Conservation (phyloP, 1,140 invertebrate genomes). For the Meteorus sp. region DNA sequence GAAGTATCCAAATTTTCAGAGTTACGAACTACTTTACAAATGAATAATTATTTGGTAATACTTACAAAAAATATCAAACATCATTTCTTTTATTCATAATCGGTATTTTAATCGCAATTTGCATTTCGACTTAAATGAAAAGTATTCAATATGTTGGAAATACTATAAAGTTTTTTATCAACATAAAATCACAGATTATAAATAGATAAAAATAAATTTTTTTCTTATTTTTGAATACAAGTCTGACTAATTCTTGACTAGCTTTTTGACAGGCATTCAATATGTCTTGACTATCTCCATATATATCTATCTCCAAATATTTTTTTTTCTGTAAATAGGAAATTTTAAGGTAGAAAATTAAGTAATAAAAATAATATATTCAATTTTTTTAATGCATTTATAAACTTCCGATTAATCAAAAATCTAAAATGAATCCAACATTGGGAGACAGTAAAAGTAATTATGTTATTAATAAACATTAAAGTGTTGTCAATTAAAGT, state of each 20-base stretch:
- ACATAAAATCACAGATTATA: too few species aligned
- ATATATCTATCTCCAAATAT: neutral
- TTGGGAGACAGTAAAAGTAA: neutral
- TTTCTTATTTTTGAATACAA: conserved; percentile 34
- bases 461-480: neutral
- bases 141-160: neutral
- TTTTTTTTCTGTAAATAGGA: neutral
- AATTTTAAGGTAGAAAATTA: neutral
- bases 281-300: neutral
- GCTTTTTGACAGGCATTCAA: neutral
- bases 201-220: too few species aligned
- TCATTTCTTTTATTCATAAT: neutral
- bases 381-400: too few species aligned
- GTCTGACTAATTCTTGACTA: conserved; percentile 4
- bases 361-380: conserved; percentile 23
- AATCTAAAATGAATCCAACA: conserved; percentile 6
- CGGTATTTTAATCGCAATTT: neutral
- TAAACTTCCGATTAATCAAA: conserved; percentile 4
- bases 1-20: too few species aligned
- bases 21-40: neutral
- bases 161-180: conserved; percentile 20
- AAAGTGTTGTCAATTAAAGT: neutral
- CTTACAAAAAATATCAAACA: neutral
- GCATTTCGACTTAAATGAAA: conserved; percentile 13
- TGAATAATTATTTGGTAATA: neutral